phyloP scores from a whole-genome alignment of 2,797 vertebrate genomes.

The Mus caroli region DNA sequence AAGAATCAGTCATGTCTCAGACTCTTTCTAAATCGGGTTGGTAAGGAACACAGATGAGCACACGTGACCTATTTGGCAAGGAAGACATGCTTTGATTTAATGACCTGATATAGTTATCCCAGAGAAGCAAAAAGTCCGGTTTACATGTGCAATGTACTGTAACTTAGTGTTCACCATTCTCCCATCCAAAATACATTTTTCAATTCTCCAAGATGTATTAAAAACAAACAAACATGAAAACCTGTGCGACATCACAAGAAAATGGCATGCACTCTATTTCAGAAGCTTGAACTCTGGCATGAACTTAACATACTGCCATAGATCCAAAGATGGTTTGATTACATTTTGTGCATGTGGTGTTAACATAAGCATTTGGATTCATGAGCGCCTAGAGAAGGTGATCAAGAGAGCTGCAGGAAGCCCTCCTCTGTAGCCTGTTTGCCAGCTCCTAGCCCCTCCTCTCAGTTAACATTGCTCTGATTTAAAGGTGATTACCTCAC shows the following conservation, averaged over 20 bases:
- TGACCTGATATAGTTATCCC: not conserved
- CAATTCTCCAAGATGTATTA: not conserved
- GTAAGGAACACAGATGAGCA: not conserved
- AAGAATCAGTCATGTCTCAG: not conserved
- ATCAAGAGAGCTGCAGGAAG: not conserved
- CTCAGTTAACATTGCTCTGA: not conserved
- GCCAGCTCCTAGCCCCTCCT: not conserved
- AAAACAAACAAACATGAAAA: not conserved
- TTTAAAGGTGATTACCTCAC: not conserved
- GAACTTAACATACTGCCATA: not conserved
- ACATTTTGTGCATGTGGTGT: constrained; percentile 1
- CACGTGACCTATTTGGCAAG: not conserved
- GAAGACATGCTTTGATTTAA: not conserved
- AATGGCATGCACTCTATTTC: not conserved
- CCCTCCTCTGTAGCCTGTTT: not conserved
- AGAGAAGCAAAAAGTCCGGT: not conserved
- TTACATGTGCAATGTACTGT: not conserved
- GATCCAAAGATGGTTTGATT: constrained; percentile 10
- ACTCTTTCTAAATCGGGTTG: not conserved
- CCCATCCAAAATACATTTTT: constrained; percentile 1
- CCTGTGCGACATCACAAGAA: not conserved
- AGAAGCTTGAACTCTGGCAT: not conserved
- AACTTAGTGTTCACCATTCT: not conserved
- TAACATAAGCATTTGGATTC: not conserved
- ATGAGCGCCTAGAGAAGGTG: not conserved